A percentile compares a stretch with the other conserved stretches of the same genome.
phyloP scores from a whole-genome alignment of 2,113 vertebrate species.

The Calypte anna region DNA sequence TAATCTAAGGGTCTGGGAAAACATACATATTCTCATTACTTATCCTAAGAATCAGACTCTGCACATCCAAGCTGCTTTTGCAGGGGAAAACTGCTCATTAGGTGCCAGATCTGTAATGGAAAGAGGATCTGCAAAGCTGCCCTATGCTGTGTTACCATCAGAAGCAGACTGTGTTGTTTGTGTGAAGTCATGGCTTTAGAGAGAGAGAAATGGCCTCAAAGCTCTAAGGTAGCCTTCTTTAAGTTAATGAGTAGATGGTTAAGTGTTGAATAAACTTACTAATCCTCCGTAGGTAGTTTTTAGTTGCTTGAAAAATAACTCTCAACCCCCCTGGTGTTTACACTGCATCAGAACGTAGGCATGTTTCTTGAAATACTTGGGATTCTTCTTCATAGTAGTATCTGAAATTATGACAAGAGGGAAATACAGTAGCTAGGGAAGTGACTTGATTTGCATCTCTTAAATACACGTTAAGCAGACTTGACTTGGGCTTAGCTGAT shows the following conservation, averaged over 20 bases:
- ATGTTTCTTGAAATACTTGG: constrained; percentile 36
- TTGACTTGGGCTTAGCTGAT: background rate
- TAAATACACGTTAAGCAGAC: background rate
- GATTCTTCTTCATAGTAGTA: constrained; percentile 9
- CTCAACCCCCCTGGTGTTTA: constrained; percentile 25
- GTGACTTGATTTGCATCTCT: background rate
- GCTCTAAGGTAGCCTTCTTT: constrained; percentile 70
- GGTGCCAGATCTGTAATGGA: background rate
- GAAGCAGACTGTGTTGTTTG: constrained; percentile 51
- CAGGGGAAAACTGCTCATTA: background rate
- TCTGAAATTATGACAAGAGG: constrained; percentile 12
- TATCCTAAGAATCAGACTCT: background rate
- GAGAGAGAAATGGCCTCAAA: constrained; percentile 59
- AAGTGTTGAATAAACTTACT: constrained; percentile 45
- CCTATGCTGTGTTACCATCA: background rate
- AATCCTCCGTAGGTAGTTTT: constrained; percentile 47
- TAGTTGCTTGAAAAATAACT: constrained; percentile 65
- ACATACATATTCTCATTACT: background rate
- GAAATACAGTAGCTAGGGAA: background rate
- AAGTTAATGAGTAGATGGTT: constrained; percentile 44
- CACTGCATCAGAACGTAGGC: constrained; percentile 38
- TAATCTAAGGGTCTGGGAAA: constrained; percentile 33
- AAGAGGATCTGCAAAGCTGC: constrained; percentile 24
- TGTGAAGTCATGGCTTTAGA: constrained; percentile 41
- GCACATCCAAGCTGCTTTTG: background rate